Conservation (phyloP, 2,888 invertebrate genomes). For the Tinea pellionella region DNA sequence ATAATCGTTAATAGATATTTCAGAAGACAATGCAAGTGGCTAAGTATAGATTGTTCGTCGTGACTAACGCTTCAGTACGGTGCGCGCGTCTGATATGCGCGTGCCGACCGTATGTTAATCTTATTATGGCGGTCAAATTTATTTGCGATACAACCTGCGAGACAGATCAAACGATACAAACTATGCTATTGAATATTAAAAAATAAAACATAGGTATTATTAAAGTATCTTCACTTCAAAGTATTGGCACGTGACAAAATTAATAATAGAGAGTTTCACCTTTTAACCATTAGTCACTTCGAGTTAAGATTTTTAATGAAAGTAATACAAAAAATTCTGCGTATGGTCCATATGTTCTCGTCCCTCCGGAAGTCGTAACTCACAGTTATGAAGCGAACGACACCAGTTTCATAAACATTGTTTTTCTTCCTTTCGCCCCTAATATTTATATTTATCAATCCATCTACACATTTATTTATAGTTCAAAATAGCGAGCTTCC, state of each 20-base stretch:
- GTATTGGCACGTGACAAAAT: no score
- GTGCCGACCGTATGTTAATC: conserved; percentile 38
- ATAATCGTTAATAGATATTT: conserved; percentile 70
- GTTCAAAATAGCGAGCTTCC: conserved; percentile 63
- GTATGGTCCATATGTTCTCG: conserved; percentile 52
- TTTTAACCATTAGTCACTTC: not conserved
- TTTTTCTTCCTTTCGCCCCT: conserved; percentile 69
- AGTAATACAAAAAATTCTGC: conserved; percentile 48
- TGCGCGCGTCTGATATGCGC: conserved; percentile 22
- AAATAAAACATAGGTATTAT: no score
- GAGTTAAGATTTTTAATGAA: not conserved
- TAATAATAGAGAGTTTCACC: not conserved
- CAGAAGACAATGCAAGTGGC: conserved; percentile 67
- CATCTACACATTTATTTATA: conserved; percentile 69
- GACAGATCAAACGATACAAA: conserved; percentile 29
- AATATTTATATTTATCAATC: conserved; percentile 71
- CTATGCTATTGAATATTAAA: not conserved
- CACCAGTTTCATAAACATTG: conserved; percentile 70
- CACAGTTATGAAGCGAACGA: conserved; percentile 68
- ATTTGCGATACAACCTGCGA: conserved; percentile 54
- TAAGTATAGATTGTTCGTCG: conserved; percentile 52
- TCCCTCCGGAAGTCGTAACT: conserved; percentile 68
- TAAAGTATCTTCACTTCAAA: no score
- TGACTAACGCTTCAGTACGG: conserved; percentile 57
- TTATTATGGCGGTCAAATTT: conserved; percentile 63